Base-by-base conservation (phyloP, 2,797 vertebrate species). In the Tokudaia muenninki region DNA sequence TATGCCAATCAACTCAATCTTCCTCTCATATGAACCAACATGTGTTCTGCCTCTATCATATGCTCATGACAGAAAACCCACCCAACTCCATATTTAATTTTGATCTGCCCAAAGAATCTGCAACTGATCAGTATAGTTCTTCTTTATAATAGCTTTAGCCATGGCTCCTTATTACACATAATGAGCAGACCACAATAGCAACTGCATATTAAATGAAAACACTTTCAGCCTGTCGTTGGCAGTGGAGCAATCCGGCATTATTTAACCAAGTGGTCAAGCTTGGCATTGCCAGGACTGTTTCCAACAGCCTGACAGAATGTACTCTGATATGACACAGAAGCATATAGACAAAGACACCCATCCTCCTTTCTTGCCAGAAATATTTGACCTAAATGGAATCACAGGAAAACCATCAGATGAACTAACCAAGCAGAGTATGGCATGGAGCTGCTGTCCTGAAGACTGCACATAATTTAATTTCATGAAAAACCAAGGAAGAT, bases 141-240 rank as follows among this genome's bases (percentile, higher is more conserved):
- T 70, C 22, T 22, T 87, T 52, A 86, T 0, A 57, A 37, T 72
- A 80, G 44, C 65, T 57, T 79, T 4, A 77, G 44, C 24, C 91
- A 70, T 93, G 22, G 16, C 17, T 82, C 92, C 93, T 70, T 37
- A 79, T 63, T 90, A 86, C 41, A 72, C 63, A 74, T 47, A 91
- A 61, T 75, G 26, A 87, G 13, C 21, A 2, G 65, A 50, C n/a
- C 61, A 1, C 8, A 93, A 31, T 31, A 79, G 50, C 52, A 79
- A 91, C 2, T 83, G 63, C 10, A 31, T 44, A 47, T 0, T 31
- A 63, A 52, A 65, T 29, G 34, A 90, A 90, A 79, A 65, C 47
- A 79, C 41, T 79, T 26, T 37, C 70, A 75, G n/a, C 24, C 10
- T 78, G 5, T 55, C 59, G 70, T 84, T 83, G 41, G 93, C 10